These are phyloP conservation scores for Thryonomys swinderianus DNA, from an alignment of 2,113 vertebrate species.

Conservation along the genomic window DNA sequence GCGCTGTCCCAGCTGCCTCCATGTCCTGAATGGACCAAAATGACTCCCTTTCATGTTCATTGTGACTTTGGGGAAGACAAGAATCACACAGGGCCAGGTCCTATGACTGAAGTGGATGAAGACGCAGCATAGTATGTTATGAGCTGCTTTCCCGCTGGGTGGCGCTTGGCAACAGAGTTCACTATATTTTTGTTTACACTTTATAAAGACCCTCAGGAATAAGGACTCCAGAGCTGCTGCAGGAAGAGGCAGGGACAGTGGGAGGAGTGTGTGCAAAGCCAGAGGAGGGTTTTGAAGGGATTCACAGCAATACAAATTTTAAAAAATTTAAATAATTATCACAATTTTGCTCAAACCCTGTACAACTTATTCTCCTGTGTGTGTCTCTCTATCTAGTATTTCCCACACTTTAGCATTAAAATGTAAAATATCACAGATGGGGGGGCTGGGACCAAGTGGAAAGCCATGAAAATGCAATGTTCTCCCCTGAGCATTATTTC, in stretches of 20 bases:
- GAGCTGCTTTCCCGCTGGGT: background rate
- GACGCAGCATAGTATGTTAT: background rate
- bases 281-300: background rate
- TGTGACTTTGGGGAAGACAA: background rate
- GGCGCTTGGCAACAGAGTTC: background rate
- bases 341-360: background rate
- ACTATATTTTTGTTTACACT: background rate
- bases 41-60: background rate
- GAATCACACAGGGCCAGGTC: background rate
- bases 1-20: background rate
- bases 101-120: background rate
- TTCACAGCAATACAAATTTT: background rate
- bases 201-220: background rate
- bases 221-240: background rate
- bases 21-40: background rate
- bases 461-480: background rate
- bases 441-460: rapidly evolving
- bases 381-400: no score
- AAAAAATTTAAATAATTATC: background rate
- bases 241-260: background rate
- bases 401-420: background rate
- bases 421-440: background rate
- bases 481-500: rapidly evolving
- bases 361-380: rapidly evolving
- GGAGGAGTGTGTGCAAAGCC: background rate